These are phyloP conservation scores for Acromyrmex charruanus DNA, from an alignment of 1,140 invertebrate genomes.

Conservation along the genomic window DNA sequence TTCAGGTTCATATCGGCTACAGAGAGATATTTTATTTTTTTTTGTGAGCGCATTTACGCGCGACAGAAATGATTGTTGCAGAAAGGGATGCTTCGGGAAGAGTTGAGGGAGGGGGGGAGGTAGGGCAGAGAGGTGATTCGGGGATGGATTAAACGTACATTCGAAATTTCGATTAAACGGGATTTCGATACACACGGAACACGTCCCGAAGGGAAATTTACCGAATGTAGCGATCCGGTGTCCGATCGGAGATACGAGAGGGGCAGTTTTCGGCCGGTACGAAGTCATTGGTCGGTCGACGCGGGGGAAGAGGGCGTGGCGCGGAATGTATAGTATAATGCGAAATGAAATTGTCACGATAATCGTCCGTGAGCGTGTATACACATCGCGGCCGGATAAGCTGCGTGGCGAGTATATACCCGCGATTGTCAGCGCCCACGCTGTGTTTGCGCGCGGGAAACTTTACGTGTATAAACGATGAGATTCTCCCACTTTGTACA, in stretches of 20 bases:
- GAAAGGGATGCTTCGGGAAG: background rate
- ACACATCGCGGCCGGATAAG: constrained; percentile 71
- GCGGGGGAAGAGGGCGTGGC: constrained; percentile 12
- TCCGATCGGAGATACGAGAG: constrained; percentile 26
- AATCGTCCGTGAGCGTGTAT: constrained; percentile 77
- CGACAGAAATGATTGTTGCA: constrained; percentile 30
- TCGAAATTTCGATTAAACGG: constrained; percentile 83
- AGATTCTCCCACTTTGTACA: constrained; percentile 29
- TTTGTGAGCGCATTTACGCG: constrained; percentile 46
- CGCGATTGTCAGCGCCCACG: constrained; percentile 12
- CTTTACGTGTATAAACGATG: constrained; percentile 41
- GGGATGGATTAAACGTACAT: constrained; percentile 55
- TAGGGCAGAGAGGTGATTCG: background rate
- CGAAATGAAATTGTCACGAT: constrained; percentile 81
- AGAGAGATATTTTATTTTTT: constrained; percentile 15
- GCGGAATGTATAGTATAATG: constrained; percentile 65
- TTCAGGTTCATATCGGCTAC: constrained; percentile 16
- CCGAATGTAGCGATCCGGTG: constrained; percentile 63
- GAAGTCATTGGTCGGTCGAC: constrained; percentile 58
- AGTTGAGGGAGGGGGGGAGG: background rate
- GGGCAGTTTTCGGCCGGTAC: constrained; percentile 33
- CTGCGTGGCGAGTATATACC: constrained; percentile 67
- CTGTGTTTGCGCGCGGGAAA: constrained; percentile 10
- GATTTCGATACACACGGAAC: constrained; percentile 81
- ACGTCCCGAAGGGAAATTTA: constrained; percentile 82